Percentiles rank a stretch among this genome's conserved stretches.
Conservation (phyloP, 2,888 invertebrate species). For the Dromius quadrimaculatus region DNA sequence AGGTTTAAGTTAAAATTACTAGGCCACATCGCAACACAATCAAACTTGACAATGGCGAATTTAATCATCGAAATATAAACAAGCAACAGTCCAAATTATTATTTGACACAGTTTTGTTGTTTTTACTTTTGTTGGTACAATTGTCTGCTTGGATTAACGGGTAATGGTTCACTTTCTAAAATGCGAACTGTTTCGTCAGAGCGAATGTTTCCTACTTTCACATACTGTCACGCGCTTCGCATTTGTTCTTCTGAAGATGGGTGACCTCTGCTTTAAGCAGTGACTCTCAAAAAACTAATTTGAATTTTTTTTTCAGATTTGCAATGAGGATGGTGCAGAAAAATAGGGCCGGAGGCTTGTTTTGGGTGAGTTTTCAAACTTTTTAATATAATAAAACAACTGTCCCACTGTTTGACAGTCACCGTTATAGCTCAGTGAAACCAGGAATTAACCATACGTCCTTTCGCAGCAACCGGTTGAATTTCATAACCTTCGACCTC, state of each 20-base stretch:
- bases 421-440: neutral
- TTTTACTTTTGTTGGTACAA: neutral
- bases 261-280: slow-evolving; percentile 27
- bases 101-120: neutral
- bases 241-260: slow-evolving; percentile 12
- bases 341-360: neutral
- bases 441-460: neutral
- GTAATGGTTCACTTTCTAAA: slow-evolving; percentile 51
- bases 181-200: slow-evolving; percentile 43
- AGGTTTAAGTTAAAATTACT: slow-evolving; percentile 51
- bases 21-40: slow-evolving; percentile 46
- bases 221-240: slow-evolving; percentile 42
- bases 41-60: slow-evolving; percentile 51
- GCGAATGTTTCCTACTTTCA: slow-evolving; percentile 48
- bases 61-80: slow-evolving; percentile 51
- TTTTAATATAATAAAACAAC: too few species aligned
- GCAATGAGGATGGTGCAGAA: neutral
- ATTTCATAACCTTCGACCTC: neutral
- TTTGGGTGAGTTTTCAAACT: neutral
- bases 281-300: slow-evolving; percentile 10
- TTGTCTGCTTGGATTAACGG: slow-evolving; percentile 38
- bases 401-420: slow-evolving; percentile 3
- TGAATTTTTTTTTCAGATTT: neutral
- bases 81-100: slow-evolving; percentile 23
- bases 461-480: slow-evolving; percentile 5